Evolutionary conservation across 2,888 invertebrate genomes (phyloP), one percentile per base, ranked within the genome.

Genomic region (Epistrophe grossulariae): DNA sequence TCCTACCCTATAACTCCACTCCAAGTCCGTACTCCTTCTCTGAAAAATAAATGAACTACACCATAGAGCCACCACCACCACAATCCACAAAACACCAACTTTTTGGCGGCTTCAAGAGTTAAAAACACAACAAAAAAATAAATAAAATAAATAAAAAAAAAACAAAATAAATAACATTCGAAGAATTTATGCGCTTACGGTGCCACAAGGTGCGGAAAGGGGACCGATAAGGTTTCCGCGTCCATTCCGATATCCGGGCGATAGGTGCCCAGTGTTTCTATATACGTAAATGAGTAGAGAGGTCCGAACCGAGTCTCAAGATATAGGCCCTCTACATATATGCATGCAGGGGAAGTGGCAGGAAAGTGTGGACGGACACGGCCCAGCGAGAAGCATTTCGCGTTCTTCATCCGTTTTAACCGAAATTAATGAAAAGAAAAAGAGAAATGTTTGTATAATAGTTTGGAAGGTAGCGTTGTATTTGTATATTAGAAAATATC

Each of bases 111-210:
- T 79, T 60, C 1, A 76, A 73, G 79, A 74, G 48, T 55, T 55
- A 74, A 73, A 74, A 71, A 64, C 4, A 38, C 9, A 24, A 45
- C 59, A 10, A 55, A 19, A n/a, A 79, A 17, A 52, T 28, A 13
- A 52, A 35, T 62, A 84, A n/a, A 70, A 70, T 68, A 78, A 62
- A 31, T 31, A 31, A 43, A 35, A 55, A 83, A 48, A 28, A 17
- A 13, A 66, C 11, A 7, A 60, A 52, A 35, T 64, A 84, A 74
- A 70, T 70, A 78, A 64, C 85, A 87, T 79, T 83, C 79, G 72
- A 87, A 87, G 87, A 83, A 87, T 87, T 87, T 87, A 87, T 87
- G 87, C 79, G 87, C 76, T 83, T 76, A 74, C 71, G 87, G 79
- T 87, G 79, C 83, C 82, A 72, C 76, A 82, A 82, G 82, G 79